phyloP scores from a whole-genome alignment of 2,888 invertebrate genomes.

The Apamea anceps region DNA sequence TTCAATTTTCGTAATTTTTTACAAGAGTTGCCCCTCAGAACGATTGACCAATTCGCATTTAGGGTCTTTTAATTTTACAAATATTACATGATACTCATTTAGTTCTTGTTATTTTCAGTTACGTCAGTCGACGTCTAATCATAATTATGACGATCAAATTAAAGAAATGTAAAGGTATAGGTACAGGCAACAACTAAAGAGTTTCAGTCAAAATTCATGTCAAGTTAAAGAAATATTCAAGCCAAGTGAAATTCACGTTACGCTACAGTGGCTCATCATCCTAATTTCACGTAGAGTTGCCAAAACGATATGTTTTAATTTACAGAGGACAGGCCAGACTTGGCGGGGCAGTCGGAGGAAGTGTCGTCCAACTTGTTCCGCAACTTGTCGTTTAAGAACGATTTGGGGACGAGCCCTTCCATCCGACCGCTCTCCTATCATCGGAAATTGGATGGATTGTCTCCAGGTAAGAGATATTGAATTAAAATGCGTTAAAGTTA shows the following conservation, averaged over 20 bases:
- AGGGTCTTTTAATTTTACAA: not conserved
- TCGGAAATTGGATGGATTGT: conserved; percentile 69
- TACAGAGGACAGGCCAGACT: conserved; percentile 83
- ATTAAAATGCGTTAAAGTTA: not conserved
- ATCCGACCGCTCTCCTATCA: conserved; percentile 81
- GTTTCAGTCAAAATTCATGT: not conserved
- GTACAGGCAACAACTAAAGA: not conserved
- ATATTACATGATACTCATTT: not conserved
- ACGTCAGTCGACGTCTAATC: not conserved
- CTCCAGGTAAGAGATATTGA: conserved; percentile 32
- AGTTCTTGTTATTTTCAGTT: not conserved
- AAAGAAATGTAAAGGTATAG: not conserved
- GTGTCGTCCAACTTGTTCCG: conserved; percentile 75
- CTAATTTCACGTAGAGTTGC: conserved; percentile 30
- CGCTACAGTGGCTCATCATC: conserved; percentile 28
- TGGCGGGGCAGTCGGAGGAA: conserved; percentile 60
- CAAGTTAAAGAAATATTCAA: not conserved
- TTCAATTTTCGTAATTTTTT: too few species aligned
- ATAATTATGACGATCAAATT: not conserved
- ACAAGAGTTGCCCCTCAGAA: not conserved
- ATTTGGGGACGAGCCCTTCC: conserved; percentile 64
- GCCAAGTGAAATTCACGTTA: conserved; percentile 7
- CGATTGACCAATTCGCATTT: not conserved
- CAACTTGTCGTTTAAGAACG: conserved; percentile 70
- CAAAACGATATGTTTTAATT: conserved; percentile 65